phyloP scores from a whole-genome alignment of 2,888 invertebrate species.

The Athalia rosae region DNA sequence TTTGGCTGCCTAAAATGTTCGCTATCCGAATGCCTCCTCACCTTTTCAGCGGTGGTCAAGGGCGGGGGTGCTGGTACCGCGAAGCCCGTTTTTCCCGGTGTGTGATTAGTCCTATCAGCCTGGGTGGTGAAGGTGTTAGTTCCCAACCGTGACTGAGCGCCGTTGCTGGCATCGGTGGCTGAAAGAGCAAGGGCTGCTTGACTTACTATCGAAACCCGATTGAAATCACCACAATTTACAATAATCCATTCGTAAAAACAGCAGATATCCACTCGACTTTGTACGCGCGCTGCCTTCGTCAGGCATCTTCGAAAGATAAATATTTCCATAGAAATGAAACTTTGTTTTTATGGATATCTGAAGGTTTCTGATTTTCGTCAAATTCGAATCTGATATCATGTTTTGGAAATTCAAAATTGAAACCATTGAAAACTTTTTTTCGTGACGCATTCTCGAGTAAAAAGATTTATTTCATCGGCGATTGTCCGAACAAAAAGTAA shows the following conservation, averaged over 20 bases:
- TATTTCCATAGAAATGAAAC: too few relatives aligned
- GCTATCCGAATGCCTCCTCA: slow-evolving; percentile 77
- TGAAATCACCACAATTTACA: not conserved
- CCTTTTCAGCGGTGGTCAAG: slow-evolving; percentile 72
- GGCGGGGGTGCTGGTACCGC: slow-evolving; percentile 78
- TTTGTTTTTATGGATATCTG: too few relatives aligned
- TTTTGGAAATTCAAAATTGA: too few relatives aligned
- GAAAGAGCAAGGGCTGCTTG: slow-evolving; percentile 39
- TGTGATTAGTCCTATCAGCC: slow-evolving; percentile 61
- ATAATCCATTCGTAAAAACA: not conserved
- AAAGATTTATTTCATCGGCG: too few relatives aligned
- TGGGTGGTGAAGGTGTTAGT: slow-evolving; percentile 57
- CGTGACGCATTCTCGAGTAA: too few relatives aligned
- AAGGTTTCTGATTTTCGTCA: too few relatives aligned
- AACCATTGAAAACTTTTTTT: too few relatives aligned
- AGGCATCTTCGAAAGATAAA: too few relatives aligned
- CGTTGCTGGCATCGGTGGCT: slow-evolving; percentile 68
- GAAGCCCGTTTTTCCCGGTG: slow-evolving; percentile 74
- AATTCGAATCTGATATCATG: too few relatives aligned
- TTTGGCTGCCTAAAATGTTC: slow-evolving; percentile 75
- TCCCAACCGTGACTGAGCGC: slow-evolving; percentile 69
- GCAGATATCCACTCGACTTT: too few relatives aligned
- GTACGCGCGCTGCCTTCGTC: too few relatives aligned
- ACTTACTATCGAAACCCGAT: slow-evolving; percentile 32
- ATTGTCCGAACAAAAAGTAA: too few relatives aligned